Evolutionary conservation across 2,113 vertebrate genomes (phyloP).

Genomic region (Coregonus clupeaformis): DNA sequence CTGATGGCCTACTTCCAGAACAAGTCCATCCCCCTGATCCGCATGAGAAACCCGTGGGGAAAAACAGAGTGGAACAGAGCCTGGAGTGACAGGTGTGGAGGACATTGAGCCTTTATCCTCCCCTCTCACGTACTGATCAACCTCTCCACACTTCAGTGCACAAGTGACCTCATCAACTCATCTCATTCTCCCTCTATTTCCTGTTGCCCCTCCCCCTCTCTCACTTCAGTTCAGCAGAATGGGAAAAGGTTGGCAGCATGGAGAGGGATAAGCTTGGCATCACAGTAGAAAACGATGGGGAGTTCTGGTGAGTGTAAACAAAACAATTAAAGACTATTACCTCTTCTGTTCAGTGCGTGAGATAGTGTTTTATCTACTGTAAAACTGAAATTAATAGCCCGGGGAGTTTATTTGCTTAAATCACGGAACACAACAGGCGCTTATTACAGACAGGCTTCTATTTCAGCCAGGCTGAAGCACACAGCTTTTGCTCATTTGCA

Average conservation of each 20-base stretch:
- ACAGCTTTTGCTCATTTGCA: too few relatives aligned
- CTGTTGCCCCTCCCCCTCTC: too few relatives aligned
- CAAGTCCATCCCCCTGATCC: constrained; percentile 86
- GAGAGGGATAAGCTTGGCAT: constrained; percentile 83
- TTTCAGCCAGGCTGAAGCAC: too few relatives aligned
- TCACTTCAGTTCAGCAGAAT: constrained; percentile 85
- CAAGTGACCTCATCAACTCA: not conserved
- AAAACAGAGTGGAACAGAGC: constrained; percentile 87
- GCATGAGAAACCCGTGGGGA: constrained; percentile 94
- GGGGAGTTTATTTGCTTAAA: too few relatives aligned
- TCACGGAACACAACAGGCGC: too few relatives aligned
- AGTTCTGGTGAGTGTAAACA: constrained; percentile 86
- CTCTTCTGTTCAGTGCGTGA: not conserved
- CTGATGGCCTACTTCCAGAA: constrained; percentile 76
- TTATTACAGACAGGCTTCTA: too few relatives aligned
- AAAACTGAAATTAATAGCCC: too few relatives aligned
- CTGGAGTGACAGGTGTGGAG: constrained; percentile 89
- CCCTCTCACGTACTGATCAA: not conserved
- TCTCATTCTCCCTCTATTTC: not conserved
- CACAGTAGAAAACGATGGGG: constrained; percentile 86
- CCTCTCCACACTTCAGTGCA: not conserved
- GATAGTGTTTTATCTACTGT: not conserved
- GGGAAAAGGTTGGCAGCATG: constrained; percentile 82
- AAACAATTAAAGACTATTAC: not conserved
- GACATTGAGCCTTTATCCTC: not conserved